Evolutionary conservation across 2,888 invertebrate species (phyloP).

Genomic region (Ophion costatus): DNA sequence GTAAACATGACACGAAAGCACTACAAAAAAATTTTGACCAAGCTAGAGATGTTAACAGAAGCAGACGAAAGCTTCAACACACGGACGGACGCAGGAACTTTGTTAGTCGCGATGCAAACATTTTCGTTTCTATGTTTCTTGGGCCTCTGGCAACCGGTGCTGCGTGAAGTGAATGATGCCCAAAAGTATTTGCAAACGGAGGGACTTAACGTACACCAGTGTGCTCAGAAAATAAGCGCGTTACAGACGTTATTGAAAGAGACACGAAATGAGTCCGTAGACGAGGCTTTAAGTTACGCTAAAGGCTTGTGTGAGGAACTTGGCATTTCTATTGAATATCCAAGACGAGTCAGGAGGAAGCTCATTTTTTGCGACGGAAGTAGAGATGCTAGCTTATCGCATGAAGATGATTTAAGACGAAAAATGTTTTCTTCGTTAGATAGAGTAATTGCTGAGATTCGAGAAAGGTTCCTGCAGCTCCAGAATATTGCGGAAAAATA

Average conservation of each 20-base stretch:
- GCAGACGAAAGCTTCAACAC: too few species aligned
- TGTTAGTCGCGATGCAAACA: too few species aligned
- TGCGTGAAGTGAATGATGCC: too few species aligned
- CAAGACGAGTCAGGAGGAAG: background rate
- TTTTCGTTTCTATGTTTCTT: too few species aligned
- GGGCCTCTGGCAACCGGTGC: too few species aligned
- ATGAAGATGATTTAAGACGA: background rate
- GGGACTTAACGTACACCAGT: too few species aligned
- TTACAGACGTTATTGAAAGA: background rate
- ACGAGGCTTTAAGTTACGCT: background rate
- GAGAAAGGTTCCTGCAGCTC: background rate
- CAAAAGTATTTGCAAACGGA: too few species aligned
- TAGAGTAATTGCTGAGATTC: background rate
- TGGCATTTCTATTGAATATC: background rate
- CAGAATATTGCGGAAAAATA: background rate
- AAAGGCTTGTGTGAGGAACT: background rate
- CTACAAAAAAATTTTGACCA: too few species aligned
- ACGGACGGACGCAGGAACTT: too few species aligned
- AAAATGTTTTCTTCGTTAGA: background rate
- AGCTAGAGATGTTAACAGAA: too few species aligned
- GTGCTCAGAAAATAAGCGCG: too few species aligned
- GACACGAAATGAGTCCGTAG: background rate
- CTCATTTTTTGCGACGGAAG: background rate
- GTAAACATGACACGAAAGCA: too few species aligned
- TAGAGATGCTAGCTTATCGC: background rate